Percentiles rank a stretch among this genome's conserved stretches.
Conservation (phyloP, 2,888 invertebrate species). For the Cryptophagus acutangulus region DNA sequence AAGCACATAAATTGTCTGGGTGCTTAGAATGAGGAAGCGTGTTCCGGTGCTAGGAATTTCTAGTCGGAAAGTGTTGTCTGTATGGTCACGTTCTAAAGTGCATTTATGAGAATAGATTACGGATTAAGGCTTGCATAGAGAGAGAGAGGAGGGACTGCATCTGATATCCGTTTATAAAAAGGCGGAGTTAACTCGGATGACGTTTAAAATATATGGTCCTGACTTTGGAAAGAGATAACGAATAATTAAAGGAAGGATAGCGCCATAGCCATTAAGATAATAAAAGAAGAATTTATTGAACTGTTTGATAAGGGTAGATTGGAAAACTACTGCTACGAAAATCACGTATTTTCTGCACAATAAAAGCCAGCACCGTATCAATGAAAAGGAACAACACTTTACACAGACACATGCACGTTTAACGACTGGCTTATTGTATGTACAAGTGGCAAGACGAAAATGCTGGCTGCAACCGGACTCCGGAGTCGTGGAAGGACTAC, state of each 20-base stretch:
- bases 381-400: constrained; percentile 2
- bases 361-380: constrained; percentile 3
- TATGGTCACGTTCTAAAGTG: constrained; percentile 35
- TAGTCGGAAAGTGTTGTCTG: constrained; percentile 18
- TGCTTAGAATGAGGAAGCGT: constrained; percentile 21
- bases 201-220: constrained; percentile 15
- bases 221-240: constrained; percentile 2
- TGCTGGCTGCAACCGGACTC: too few species aligned
- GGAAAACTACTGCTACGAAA: constrained; percentile 29
- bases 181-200: constrained; percentile 42
- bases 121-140: constrained; percentile 35
- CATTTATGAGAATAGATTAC: constrained; percentile 35
- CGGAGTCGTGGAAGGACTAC: too few species aligned
- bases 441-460: too few species aligned
- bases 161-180: constrained; percentile 42
- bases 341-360: too few species aligned
- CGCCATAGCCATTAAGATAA: constrained; percentile 33
- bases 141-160: constrained; percentile 38
- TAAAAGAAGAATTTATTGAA: constrained; percentile 39
- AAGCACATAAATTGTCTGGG: constrained; percentile 33
- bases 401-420: constrained; percentile 4
- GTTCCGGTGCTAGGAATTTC: constrained; percentile 14
- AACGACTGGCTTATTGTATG: too few species aligned
- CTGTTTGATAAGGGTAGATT: constrained; percentile 37
- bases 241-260: constrained; percentile 19